Evolutionary conservation across 2,888 invertebrate species (phyloP).

Genomic region (Drosophila prolongata): DNA sequence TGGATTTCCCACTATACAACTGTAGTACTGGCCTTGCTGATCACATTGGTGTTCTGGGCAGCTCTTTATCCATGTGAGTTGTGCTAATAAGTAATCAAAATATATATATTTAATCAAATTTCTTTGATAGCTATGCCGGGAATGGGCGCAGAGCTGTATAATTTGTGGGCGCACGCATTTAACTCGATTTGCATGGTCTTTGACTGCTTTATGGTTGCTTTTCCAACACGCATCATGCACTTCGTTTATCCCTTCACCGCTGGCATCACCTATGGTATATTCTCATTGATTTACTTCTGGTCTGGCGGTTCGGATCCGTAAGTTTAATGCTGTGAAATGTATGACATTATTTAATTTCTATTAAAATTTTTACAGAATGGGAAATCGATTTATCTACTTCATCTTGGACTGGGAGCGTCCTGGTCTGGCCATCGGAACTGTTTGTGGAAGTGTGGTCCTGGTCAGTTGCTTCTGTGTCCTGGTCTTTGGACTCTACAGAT

Average conservation of each 20-base stretch:
- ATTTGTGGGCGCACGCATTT: constrained; percentile 88
- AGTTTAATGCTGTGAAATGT: constrained; percentile 58
- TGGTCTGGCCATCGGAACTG: constrained; percentile 78
- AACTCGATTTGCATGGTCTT: constrained; percentile 90
- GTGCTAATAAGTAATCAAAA: background rate
- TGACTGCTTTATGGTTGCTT: constrained; percentile 89
- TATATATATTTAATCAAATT: background rate
- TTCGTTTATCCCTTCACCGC: constrained; percentile 87
- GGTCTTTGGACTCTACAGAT: constrained; percentile 65
- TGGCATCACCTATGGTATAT: constrained; percentile 86
- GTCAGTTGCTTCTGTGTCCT: constrained; percentile 62
- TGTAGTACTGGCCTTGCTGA: constrained; percentile 87
- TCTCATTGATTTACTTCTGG: constrained; percentile 86
- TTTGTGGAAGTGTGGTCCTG: constrained; percentile 62
- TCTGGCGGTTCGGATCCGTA: constrained; percentile 85
- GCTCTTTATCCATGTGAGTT: constrained; percentile 76
- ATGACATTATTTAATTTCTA: accelerated
- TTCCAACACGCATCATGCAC: constrained; percentile 89
- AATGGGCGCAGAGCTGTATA: constrained; percentile 56
- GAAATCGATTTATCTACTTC: constrained; percentile 88
- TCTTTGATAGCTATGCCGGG: constrained; percentile 47
- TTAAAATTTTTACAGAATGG: constrained; percentile 82
- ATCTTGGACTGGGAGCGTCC: constrained; percentile 91
- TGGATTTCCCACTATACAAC: constrained; percentile 89
- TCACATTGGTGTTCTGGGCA: constrained; percentile 90